phyloP scores from a whole-genome alignment of 1,140 invertebrate species.

The Brachionus rotundiformis region DNA sequence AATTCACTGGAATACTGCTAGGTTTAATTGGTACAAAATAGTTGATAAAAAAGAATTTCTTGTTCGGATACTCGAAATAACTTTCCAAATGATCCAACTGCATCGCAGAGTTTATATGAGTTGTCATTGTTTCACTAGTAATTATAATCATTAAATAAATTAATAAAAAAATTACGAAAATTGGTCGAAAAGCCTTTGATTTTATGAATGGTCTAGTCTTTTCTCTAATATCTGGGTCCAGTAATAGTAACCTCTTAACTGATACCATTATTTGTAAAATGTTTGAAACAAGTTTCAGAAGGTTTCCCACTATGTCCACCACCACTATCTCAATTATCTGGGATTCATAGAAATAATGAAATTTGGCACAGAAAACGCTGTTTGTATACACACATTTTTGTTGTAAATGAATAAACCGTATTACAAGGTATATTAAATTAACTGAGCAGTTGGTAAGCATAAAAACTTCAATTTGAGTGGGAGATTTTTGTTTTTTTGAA shows the following conservation, averaged over 20 bases:
- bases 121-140: neutral
- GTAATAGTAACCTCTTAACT: neutral
- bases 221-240: neutral
- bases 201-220: neutral
- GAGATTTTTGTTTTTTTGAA: too few species aligned
- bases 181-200: neutral
- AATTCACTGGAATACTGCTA: neutral
- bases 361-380: neutral
- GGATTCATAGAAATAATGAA: neutral
- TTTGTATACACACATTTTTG: neutral
- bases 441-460: neutral
- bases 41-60: neutral
- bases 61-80: neutral
- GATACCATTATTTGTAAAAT: neutral
- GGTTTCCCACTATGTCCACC: neutral
- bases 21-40: neutral
- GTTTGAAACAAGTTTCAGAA: neutral
- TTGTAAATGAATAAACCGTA: neutral
- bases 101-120: neutral
- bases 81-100: neutral
- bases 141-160: neutral
- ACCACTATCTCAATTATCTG: neutral
- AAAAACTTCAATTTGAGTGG: neutral
- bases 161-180: neutral
- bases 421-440: neutral